A percentile compares a stretch with the other conserved stretches of the same genome.
These are phyloP conservation scores for Alouatta palliata DNA, from an alignment of 2,113 vertebrate genomes.

Conservation along the genomic window DNA sequence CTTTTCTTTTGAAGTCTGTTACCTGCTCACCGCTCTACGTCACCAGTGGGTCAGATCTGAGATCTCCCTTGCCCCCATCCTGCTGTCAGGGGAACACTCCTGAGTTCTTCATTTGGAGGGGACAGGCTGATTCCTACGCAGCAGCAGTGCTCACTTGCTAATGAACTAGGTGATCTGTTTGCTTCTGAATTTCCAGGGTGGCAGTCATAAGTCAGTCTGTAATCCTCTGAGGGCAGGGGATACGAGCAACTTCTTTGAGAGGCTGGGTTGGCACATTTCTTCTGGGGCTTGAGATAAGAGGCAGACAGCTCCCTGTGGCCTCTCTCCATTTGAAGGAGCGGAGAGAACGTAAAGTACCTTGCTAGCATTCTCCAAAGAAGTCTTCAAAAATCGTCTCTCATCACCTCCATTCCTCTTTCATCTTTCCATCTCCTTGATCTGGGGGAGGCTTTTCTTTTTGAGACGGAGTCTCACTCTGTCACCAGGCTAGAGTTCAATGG, in stretches of 20 bases:
- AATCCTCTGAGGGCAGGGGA: neutral
- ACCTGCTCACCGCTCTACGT: neutral
- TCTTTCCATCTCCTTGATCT: neutral
- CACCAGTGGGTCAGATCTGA: neutral
- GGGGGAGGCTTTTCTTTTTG: neutral
- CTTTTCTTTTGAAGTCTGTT: neutral
- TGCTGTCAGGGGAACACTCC: neutral
- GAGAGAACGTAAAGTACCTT: neutral
- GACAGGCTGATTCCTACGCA: neutral
- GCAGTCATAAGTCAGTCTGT: neutral
- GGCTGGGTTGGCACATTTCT: neutral
- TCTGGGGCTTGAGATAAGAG: neutral
- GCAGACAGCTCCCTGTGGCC: neutral
- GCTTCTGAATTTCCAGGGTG: neutral
- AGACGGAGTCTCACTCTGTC: no score
- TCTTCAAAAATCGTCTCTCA: neutral
- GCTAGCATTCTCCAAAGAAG: neutral
- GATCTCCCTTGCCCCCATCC: rapidly evolving
- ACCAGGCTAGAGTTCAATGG: no score
- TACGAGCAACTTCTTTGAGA: neutral
- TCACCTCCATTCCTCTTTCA: neutral
- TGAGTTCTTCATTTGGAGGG: neutral
- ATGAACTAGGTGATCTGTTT: neutral
- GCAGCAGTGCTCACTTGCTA: neutral
- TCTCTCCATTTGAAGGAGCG: neutral